Evolutionary conservation across 2,797 vertebrate genomes (phyloP).

Genomic region (Siniperca obscura): DNA sequence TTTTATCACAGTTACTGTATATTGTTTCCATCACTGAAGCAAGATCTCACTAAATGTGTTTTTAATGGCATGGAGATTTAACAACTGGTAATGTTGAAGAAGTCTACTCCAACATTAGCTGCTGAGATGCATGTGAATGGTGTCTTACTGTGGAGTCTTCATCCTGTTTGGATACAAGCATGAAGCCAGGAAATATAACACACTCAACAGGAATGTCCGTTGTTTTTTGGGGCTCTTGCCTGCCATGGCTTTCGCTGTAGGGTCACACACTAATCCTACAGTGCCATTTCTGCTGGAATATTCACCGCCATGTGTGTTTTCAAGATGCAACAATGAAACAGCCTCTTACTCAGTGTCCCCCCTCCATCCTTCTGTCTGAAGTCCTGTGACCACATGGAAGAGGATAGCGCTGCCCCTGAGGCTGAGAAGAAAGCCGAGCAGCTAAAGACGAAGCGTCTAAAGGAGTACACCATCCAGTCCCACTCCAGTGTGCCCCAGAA

Average conservation of each 20-base stretch:
- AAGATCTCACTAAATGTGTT: constrained; percentile 35
- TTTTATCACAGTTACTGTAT: constrained; percentile 13
- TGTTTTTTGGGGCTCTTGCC: constrained; percentile 55
- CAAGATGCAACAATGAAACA: constrained; percentile 62
- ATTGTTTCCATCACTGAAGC: constrained; percentile 16
- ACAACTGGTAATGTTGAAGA: constrained; percentile 33
- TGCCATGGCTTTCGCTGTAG: constrained; percentile 67
- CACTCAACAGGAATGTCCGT: constrained; percentile 49
- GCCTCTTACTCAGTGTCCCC: constrained; percentile 80
- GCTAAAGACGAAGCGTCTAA: constrained; percentile 90
- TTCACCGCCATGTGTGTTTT: constrained; percentile 64
- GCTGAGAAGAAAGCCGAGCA: constrained; percentile 83
- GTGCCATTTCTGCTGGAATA: constrained; percentile 54
- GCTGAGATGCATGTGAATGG: constrained; percentile 67
- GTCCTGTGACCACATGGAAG: constrained; percentile 79
- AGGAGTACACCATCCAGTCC: constrained; percentile 92
- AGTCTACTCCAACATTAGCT: constrained; percentile 26
- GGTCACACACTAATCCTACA: constrained; percentile 72
- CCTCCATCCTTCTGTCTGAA: constrained; percentile 87
- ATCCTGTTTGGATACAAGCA: constrained; percentile 71
- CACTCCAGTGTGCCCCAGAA: constrained; percentile 91
- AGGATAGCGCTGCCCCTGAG: constrained; percentile 65
- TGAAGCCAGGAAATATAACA: constrained; percentile 63
- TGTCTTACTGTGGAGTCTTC: constrained; percentile 60
- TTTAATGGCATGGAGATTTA: constrained; percentile 58